phyloP scores from a whole-genome alignment of 2,113 vertebrate species.

The Cyphomyrus plagiostoma region DNA sequence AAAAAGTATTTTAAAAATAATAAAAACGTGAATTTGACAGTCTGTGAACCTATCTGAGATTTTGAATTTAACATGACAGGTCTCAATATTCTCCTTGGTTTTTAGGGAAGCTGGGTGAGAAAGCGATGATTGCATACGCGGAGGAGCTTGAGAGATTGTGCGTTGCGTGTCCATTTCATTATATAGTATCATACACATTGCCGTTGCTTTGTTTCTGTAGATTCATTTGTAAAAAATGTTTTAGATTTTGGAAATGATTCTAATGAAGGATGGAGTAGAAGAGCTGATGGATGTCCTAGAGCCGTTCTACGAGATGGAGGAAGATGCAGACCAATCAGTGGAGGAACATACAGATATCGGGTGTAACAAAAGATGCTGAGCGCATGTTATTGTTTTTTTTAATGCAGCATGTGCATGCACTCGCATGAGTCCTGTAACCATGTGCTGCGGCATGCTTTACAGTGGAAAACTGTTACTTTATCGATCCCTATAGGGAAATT shows the following conservation, averaged over 20 bases:
- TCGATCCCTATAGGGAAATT: too few relatives aligned
- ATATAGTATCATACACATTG: background rate
- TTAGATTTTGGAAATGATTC: conserved; percentile 91
- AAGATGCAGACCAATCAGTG: too few relatives aligned
- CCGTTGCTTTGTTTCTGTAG: background rate
- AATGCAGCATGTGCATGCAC: background rate
- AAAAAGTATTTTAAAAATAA: background rate
- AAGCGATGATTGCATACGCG: conserved; percentile 92
- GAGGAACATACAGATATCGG: too few relatives aligned
- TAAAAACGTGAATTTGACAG: too few relatives aligned
- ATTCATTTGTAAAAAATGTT: background rate
- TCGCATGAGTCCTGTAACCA: background rate
- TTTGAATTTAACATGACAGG: too few relatives aligned
- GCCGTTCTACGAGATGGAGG: too few relatives aligned
- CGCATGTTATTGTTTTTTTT: too few relatives aligned
- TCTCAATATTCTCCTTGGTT: background rate
- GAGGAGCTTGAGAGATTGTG: conserved; percentile 88
- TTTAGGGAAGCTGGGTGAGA: conserved; percentile 90
- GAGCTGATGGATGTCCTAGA: too few relatives aligned
- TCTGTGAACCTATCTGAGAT: too few relatives aligned
- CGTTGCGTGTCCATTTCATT: background rate
- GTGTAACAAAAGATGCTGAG: too few relatives aligned
- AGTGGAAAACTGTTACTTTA: background rate
- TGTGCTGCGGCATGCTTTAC: background rate
- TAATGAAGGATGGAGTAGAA: conserved; percentile 87